Base-by-base conservation (phyloP, 2,888 invertebrate species). In the Reticulitermes lucifugus region DNA sequence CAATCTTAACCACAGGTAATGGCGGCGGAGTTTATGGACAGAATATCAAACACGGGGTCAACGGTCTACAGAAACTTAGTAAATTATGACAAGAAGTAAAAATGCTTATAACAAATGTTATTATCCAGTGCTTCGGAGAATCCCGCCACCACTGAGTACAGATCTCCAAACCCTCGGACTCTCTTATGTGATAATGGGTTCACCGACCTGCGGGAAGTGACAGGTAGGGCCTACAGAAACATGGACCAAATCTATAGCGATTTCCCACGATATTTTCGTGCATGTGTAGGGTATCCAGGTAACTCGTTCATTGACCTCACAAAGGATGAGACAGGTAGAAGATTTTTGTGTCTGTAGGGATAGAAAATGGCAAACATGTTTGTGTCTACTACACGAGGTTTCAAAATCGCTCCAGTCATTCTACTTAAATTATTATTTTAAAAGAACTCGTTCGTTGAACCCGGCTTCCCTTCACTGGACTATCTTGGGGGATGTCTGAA, bases 281-380 rank as follows among this genome's bases (percentile, higher is more conserved):
- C 22, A 46, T 46, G 22, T 46, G 77, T 46, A n/a, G n/a, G 46
- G 9, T 18, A 12, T 10, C n/a, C 77, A 77, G 77, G 77, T 77
- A 77, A 77, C 77, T 77, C 77, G 77, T 77, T 77, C 77, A 77
- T n/a, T 77, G 77, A 77, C 77, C 77, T 46, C 77, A 10, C 22
- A n/a, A 77, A n/a, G 77, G 77, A n/a, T 22, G 77, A 46, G 22
- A 77, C 77, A 77, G 77, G 77, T 77, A 77, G 77, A 77, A 51
- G 73, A 73, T 73, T 77, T 46, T 46, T 77, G 46, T 46, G 41
- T 77, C n/a, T 46, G 46, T 22, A 22, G 77, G 77, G 46, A n/a
- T n/a, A n/a, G 46, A 46, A 77, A 77, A 77, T 77, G 77, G 77
- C 77, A 77, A 77, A 77, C 77, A 77, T 77, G 77, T 77, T 77